Evolutionary conservation across 2,113 vertebrate species (phyloP), one percentile per base, ranked within the genome.

Genomic region (Periophthalmodon schlosseri): DNA sequence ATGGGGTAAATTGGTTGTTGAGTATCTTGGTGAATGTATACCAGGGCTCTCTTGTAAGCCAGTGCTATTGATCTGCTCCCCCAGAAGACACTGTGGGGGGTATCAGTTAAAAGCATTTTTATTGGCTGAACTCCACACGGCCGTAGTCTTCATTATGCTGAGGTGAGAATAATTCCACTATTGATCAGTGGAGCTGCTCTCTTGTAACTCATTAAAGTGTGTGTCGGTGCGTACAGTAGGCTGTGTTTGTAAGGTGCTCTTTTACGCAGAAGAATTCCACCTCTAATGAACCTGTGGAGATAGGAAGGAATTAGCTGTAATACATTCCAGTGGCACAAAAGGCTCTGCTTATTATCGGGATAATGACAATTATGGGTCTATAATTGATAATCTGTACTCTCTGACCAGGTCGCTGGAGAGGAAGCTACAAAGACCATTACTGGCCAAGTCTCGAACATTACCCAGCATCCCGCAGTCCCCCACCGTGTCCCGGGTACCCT

Each of bases 381-480:
- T 72, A 46, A 76, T 15, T 20, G 39, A 6, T 23, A 12, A 5
- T 49, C 47, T 33, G 18, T 70, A 10, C n/a, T 10, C 0, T 78
- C 72, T 46, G n/a, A 78, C 46, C 73, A 97, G 96, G 92, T 96
- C 95, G 0, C 81, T 96, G 84, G 96, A 97, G 84, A 94, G 95
- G 47, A 95, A 95, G 78, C 87, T 93, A 66, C 95, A 95, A 92
- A 93, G 96, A 74, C 95, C 96, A 0, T 78, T 95, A 14, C 90
- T 96, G 88, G 95, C 95, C 28, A 96, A 96, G 85, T 96, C 96
- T 0, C 94, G 91, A 4, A 97, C 96, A 0, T 92, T 97, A 74
- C 96, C 96, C 87, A 97, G 96, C 93, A 97, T 97, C 82, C 96
- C 95, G 0, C 96, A 96, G 94, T 97, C 96, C 0, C 96, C 96